A percentile compares a stretch with the other conserved stretches of the same genome.
Conservation (phyloP, 2,113 vertebrate genomes). For the Rhodinocichla rosea region DNA sequence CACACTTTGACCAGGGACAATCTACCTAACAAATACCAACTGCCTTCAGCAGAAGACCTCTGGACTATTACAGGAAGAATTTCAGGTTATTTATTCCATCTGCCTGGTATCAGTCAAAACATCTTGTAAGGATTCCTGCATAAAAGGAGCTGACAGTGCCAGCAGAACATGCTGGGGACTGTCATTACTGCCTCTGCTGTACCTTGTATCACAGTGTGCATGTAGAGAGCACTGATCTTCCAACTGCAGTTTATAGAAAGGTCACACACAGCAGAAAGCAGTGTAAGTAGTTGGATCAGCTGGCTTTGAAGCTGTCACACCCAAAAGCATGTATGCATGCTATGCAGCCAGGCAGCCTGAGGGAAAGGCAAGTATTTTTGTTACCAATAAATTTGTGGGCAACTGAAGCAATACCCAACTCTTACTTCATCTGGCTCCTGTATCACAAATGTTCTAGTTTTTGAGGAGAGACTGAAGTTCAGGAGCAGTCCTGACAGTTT, state of each 20-base stretch:
- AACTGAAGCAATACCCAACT: not conserved
- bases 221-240: not conserved
- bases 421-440: not conserved
- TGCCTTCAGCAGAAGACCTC: not conserved
- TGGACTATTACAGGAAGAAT: not conserved
- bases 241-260: not conserved
- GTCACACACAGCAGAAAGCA: not conserved
- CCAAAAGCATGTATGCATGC: not conserved
- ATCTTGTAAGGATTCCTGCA: not conserved
- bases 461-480: not conserved
- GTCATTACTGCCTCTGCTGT: not conserved
- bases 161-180: not conserved
- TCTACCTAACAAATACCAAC: not conserved
- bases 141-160: not conserved
- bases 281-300: not conserved
- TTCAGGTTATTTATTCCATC: not conserved
- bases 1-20: not conserved
- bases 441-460: not conserved
- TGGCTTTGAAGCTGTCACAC: not conserved
- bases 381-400: not conserved
- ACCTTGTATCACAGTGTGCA: not conserved
- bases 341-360: not conserved
- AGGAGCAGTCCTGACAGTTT: not conserved
- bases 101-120: not conserved
- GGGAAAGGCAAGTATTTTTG: not conserved